Base-by-base conservation (phyloP, 2,888 invertebrate genomes). In the Digitonthophagus gazella region DNA sequence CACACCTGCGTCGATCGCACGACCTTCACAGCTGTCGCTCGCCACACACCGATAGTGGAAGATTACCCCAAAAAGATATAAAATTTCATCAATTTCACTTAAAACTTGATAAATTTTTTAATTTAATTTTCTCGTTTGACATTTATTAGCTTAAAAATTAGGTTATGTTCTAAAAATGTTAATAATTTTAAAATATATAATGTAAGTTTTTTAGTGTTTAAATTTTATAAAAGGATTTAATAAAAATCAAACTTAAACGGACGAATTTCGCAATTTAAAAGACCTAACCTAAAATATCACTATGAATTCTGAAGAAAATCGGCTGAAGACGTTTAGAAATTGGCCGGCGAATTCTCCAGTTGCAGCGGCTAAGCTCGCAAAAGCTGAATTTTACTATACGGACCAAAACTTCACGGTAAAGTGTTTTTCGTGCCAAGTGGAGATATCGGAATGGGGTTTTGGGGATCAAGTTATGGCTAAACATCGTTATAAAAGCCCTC, bases 371-470 rank as follows among this genome's bases (percentile, higher is more conserved):
- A 84, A 88, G 73, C 86, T 93, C 75, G 92, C 93, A 0, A 89
- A 88, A 80, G 92, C 90, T 15, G 94, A 94, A 0, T 94, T 94
- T 80, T 93, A 87, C 79, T 91, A 89, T 71, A 90, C 90, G 2
- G 91, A 91, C 5, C 85, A 85, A 74, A 88, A 86, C 67, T 83
- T 88, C 5, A 90, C 90, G 77, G 92, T 92, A n/a, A 88, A 93
- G 80, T 95, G 94, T 80, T 91, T 92, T 79, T 85, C 89, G 76
- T 95, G 94, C 81, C 88, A 88, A 65, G 84, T 86, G 58, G 88
- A 86, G 80, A 89, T 93, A 74, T 86, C 88, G 0, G 88, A 90
- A 74, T 94, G 93, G 93, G 88, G 90, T 76, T 90, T 89, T 78
- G 91, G 91, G 11, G 93, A 94, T 78, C 89, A 90, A 83, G 90